Base-by-base conservation (phyloP, 2,888 invertebrate species). In the Belgica antarctica region DNA sequence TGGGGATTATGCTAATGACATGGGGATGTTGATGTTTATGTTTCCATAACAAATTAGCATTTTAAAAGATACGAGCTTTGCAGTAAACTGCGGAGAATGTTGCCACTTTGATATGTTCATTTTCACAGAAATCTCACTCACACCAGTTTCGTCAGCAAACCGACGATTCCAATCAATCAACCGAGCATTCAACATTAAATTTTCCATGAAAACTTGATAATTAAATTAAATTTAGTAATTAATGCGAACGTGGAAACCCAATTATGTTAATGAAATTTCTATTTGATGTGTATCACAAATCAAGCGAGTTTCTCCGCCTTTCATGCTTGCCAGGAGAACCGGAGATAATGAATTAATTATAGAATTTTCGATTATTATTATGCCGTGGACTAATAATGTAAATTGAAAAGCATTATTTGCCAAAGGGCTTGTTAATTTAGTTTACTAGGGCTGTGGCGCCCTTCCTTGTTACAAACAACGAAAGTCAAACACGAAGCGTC, bases 171-270 rank as follows among this genome's bases (percentile, higher is more conserved):
- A 65, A 68, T 68, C 68, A 68, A 68, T 68, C 68, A 68, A 65
- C 65, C 25, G 24, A 66, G 47, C 41, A 41, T 15, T 63, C 63
- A 63, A 28, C 47, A 47, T 52, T 57, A 31, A 57, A 68, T 57
- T 28, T 25, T 25, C 3, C 68, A 10, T 28, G 41, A n/a, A 68
- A 66, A 68, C 28, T 68, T 57, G 68, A 57, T 68, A 68, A 68
- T 68, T 68, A 68, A 68, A 68, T 68, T 68, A 68, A 68, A 31
- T 68, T 68, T 17, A 68, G 57, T 68, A 68, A 68, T 68, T 68
- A 68, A 68, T 68, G 57, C 28, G 68, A 17, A 68, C 52, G 57
- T 28, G 68, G 52, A 68, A 68, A 52, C 57, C 52, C 68, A 68
- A 68, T 68, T 68, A 57, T 68, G 57, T 34, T 68, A 68, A 68